Percentiles rank a stretch among this genome's conserved stretches.
phyloP scores from a whole-genome alignment of 2,888 invertebrate genomes.

The Tenodera sinensis region DNA sequence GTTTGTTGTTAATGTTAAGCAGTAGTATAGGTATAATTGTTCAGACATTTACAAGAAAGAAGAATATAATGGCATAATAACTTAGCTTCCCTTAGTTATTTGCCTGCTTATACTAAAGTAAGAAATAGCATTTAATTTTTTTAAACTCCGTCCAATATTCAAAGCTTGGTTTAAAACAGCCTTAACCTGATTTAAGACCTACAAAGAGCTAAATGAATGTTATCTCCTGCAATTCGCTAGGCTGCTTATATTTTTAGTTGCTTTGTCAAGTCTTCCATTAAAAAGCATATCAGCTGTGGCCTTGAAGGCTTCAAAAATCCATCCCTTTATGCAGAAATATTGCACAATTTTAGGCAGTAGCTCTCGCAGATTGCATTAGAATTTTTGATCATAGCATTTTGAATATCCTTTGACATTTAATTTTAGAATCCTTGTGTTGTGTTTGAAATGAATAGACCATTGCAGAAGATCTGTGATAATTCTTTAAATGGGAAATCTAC shows the following conservation, averaged over 20 bases:
- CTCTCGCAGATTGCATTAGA: no score
- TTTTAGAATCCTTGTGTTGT: no score
- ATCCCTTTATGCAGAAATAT: background rate
- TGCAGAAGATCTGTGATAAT: background rate
- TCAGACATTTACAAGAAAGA: no score
- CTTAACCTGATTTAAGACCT: background rate
- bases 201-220: background rate
- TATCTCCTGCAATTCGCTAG: background rate
- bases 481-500: background rate
- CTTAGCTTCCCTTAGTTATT: no score
- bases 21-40: no score
- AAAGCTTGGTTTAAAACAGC: background rate
- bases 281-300: background rate
- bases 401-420: no score
- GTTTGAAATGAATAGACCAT: no score
- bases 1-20: no score
- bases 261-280: background rate
- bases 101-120: no score
- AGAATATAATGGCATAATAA: no score
- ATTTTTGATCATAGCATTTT: no score
- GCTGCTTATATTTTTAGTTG: no score
- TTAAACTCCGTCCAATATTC: background rate
- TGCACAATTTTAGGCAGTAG: background rate
- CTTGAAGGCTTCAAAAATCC: background rate
- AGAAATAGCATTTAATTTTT: background rate